Evolutionary conservation across 2,888 invertebrate species (phyloP), one percentile per base, ranked within the genome.

Genomic region (Bimastos eiseni): DNA sequence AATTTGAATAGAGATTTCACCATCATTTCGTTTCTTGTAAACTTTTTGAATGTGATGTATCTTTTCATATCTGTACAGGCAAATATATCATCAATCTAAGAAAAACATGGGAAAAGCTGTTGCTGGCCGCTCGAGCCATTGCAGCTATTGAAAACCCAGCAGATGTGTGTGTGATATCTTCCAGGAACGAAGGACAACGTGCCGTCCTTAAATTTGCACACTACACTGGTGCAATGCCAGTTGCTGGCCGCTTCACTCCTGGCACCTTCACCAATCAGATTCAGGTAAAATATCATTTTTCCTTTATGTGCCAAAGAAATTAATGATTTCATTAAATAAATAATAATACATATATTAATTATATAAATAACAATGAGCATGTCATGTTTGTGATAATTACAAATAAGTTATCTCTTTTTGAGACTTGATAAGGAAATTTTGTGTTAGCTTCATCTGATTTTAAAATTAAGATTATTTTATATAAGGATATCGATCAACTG

Each of bases 171-270:
- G 99, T 98, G 92, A 99, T 99, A 95, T 98, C 99, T 90, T 98
- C 98, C 44, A 97, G 98, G 94, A 97, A 98, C 24, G 97, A 97
- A 94, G 99, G 99, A 37, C 99, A 99, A 96, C 97, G 99, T 93
- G 99, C 99, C 92, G 98, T 99, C 13, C 96, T 99, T 90, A 99
- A 99, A 96, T 99, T 98, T 95, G 99, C 99, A 30, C 97, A 98
- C 83, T 98, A 99, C 95, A 99, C 99, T 93, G 99, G 99, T 90
- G 98, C 99, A 90, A 99, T 98, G 0, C 98, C 99, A 49, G 98
- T 99, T 96, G 99, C 99, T 95, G 99, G 99, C 93, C 97, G 99
- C 94, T 99, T 99, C 96, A 99, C 99, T 89, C 99, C 99, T 95
- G 99, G 99, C 96, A 98, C 98, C 30, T 98, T 99, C 96, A 99